These are phyloP conservation scores for Lytechinus variegatus DNA, from an alignment of 35 echinoderm and acorn worm species.

Conservation along the genomic window DNA sequence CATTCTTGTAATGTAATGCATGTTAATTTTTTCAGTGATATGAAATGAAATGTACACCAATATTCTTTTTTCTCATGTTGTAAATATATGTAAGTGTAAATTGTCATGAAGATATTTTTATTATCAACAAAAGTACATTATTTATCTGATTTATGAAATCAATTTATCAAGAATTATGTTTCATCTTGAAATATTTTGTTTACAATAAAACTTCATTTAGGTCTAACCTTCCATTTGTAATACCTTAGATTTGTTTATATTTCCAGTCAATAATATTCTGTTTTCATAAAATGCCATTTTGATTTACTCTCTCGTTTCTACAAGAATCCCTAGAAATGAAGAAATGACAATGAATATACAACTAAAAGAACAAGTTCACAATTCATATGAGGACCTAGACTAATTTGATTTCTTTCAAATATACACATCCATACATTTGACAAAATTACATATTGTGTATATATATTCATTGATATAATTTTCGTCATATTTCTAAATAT, in stretches of 20 bases:
- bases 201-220: neutral
- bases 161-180: conserved; percentile 4
- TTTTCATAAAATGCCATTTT: too few species aligned
- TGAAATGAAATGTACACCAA: neutral
- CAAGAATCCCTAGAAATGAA: too few species aligned
- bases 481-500: too few species aligned
- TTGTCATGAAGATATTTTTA: neutral
- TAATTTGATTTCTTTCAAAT: too few species aligned
- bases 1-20: neutral
- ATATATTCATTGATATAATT: too few species aligned
- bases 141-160: conserved; percentile 20
- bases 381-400: too few species aligned
- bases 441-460: too few species aligned
- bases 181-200: conserved; percentile 6
- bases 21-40: neutral
- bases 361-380: too few species aligned
- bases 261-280: too few species aligned
- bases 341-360: too few species aligned
- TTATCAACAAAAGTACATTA: neutral
- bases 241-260: neutral
- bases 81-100: neutral
- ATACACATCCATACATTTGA: too few species aligned
- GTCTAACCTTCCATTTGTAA: neutral
- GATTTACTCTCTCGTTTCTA: too few species aligned
- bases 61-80: neutral